Percentiles rank a stretch among this genome's conserved stretches.
Evolutionary conservation across 2,797 vertebrate genomes (phyloP).

Genomic region (Carcharodon carcharias): DNA sequence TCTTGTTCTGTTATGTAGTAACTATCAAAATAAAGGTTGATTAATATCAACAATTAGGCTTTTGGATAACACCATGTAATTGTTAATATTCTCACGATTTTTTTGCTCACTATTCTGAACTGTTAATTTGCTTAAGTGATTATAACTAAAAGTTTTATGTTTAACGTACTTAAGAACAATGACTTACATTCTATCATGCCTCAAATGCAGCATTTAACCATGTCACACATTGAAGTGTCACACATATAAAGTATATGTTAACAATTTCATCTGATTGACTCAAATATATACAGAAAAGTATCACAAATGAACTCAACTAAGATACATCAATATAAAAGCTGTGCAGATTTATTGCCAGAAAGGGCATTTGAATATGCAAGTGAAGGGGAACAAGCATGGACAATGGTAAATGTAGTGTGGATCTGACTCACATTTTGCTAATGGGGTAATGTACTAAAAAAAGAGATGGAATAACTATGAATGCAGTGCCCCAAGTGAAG

Average conservation of each 20-base stretch:
- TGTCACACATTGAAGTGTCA: neutral
- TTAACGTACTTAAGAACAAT: neutral
- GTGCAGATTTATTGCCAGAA: neutral
- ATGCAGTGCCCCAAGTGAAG: neutral
- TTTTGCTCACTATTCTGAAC: neutral
- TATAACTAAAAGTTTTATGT: neutral
- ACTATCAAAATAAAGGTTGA: neutral
- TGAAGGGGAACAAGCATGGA: neutral
- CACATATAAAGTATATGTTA: neutral
- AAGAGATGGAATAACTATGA: neutral
- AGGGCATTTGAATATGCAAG: neutral
- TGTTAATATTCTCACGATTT: neutral
- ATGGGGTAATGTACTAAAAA: neutral
- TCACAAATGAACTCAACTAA: neutral
- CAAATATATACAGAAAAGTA: neutral
- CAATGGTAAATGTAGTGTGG: neutral
- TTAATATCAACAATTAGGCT: neutral
- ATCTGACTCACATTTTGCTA: neutral
- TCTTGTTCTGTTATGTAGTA: neutral
- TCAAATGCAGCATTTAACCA: neutral
- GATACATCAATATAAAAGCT: neutral
- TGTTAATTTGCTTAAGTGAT: neutral
- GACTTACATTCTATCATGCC: neutral
- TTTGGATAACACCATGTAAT: neutral
- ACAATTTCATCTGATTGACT: neutral